Evolutionary conservation across 2,113 vertebrate species (phyloP), one percentile per base, ranked within the genome.

Genomic region (Chlorodrepanis virens): DNA sequence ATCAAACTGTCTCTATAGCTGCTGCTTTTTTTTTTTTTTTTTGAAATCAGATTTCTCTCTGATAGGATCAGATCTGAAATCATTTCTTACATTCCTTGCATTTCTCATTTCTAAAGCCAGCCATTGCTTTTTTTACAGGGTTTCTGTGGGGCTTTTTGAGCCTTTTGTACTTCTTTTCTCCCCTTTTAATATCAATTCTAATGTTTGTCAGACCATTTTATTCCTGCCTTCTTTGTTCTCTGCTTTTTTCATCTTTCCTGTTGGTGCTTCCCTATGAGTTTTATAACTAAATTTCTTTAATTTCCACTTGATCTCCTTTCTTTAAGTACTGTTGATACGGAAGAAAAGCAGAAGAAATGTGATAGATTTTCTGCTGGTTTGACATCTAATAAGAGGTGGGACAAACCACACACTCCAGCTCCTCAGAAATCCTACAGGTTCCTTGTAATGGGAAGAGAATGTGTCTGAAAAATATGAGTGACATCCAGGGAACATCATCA

Each of bases 41-140:
- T n/a, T n/a, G 0, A 89, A 89, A 93, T 78, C 72, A 78, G 68
- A 40, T 87, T 91, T 87, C 64, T 54, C 78, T 83, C 82, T 71
- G 72, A 60, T 74, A 79, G 61, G 49, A 83, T 87, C 49, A 42
- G 52, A 87, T 78, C 67, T 92, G 78, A 93, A 95, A 89, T 53
- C 0, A 92, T 90, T 94, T 92, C 63, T 97, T 92, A 77, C 19
- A 18, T 78, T 90, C 84, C 37, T 89, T 90, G 88, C 63, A 64
- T 85, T 93, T 93, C 44, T 88, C 71, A 40, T 92, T 96, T 94
- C 83, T 83, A 75, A 93, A 93, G 68, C 10, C 49, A 75, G 54
- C 28, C 45, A 64, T 85, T 72, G 69, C 69, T 96, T 96, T 92
- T 91, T 91, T 39, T 59, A 57, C 67, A 78, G 37, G 18, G 42